These are phyloP conservation scores for Diarsia rubi DNA, from an alignment of 2,888 invertebrate genomes.

Conservation along the genomic window DNA sequence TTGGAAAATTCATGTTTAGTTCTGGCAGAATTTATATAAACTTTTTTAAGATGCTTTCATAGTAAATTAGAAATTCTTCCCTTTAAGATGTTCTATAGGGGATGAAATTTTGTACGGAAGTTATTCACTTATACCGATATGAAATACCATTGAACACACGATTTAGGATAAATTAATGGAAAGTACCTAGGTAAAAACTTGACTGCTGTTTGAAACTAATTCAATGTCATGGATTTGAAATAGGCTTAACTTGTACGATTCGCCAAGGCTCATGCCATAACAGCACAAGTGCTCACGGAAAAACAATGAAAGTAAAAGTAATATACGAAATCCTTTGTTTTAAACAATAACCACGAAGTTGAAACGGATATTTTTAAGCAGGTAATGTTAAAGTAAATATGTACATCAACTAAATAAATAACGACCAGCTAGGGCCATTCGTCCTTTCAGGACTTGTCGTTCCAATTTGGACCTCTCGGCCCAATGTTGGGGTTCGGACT, in stretches of 20 bases:
- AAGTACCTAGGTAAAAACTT: neutral
- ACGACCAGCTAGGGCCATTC: neutral
- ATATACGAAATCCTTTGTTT: slow-evolving; percentile 23
- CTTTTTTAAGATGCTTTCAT: no score
- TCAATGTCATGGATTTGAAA: slow-evolving; percentile 27
- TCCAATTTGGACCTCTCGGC: neutral
- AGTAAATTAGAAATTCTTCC: neutral
- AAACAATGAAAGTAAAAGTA: slow-evolving; percentile 44
- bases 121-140: neutral
- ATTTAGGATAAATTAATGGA: neutral
- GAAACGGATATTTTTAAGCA: slow-evolving; percentile 19
- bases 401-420: neutral
- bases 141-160: neutral
- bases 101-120: neutral
- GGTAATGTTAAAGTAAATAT: neutral
- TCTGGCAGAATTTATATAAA: no score
- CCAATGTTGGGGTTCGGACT: neutral
- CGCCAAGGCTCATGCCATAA: neutral
- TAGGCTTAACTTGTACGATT: neutral
- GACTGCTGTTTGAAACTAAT: neutral
- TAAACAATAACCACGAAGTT: neutral
- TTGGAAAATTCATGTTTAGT: neutral
- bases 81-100: neutral
- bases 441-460: neutral
- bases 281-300: slow-evolving; percentile 1